Evolutionary conservation across 2,113 vertebrate genomes (phyloP), one percentile per base, ranked within the genome.

Genomic region (Poeciliopsis turrubarensis): DNA sequence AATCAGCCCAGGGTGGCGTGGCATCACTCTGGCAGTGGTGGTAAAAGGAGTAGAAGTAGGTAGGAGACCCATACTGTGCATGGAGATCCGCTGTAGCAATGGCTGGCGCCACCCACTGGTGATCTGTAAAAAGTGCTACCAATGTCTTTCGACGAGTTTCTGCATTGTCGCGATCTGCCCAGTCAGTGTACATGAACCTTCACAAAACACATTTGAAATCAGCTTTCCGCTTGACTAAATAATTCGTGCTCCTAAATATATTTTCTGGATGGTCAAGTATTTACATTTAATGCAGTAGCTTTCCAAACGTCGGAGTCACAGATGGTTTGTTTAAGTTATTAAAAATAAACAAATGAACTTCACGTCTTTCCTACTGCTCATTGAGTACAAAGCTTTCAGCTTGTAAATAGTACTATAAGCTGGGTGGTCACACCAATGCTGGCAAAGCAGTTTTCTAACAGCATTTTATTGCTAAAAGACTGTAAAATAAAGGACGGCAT

Each of bases 181-280:
- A 99, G 90, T 99, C 98, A 0, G 98, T 99, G 94, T 99, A 99
- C 97, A 99, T 99, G 90, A 99, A 99, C 91, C 97, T 93, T 71
- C 3, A 67, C 77, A 54, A 17, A 41, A 72, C 3, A 75, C 4
- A 69, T 39, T 32, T 25, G 25, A 60, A 60, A 70, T 80, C 69
- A 73, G 30, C 2, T 51, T 12, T 14, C 14, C 14, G 25, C 12
- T 34, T 12, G 15, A 51, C 26, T 51, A 22, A 51, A 22, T 17
- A 51, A 51, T 5, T 51, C 6, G 47, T 22, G 47, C 47, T 54
- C 22, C 5, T 41, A 15, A 4, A 47, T 17, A 57, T 2, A 57
- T 7, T 57, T 57, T 57, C 51, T 57, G 25, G 8, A n/a, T 25
- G 22, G 51, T 57, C 8, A 19, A 47, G 44, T 47, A 47, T 47